Evolutionary conservation across 2,113 vertebrate species (phyloP).

Genomic region (Rhadina sibilatrix): DNA sequence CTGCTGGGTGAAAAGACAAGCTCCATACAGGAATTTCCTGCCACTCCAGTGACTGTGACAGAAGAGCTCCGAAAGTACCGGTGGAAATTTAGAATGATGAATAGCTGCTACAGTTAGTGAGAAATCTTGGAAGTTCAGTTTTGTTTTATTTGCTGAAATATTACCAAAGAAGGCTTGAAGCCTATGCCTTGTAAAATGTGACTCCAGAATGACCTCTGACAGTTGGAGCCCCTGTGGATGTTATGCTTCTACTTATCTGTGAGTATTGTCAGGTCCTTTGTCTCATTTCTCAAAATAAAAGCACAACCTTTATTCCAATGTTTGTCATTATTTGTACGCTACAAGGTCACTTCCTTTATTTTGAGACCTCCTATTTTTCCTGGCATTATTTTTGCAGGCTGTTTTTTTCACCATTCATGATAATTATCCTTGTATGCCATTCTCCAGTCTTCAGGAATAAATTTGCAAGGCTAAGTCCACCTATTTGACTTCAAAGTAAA

Average conservation of each 20-base stretch:
- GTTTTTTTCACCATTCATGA: neutral
- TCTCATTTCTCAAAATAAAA: conserved; percentile 52
- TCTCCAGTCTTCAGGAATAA: conserved; percentile 4
- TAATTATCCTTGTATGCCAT: conserved; percentile 23
- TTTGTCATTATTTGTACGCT: conserved; percentile 46
- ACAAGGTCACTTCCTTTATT: conserved; percentile 13
- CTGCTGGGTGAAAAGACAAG: conserved; percentile 65
- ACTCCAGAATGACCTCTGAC: conserved; percentile 39
- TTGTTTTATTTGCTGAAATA: conserved; percentile 58
- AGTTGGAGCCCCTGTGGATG: neutral
- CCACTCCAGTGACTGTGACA: conserved; percentile 45
- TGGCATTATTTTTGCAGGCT: neutral
- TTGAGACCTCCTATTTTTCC: conserved; percentile 26
- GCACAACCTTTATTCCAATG: neutral
- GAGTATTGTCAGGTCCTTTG: conserved; percentile 17
- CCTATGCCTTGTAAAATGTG: conserved; percentile 43
- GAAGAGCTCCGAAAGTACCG: conserved; percentile 50
- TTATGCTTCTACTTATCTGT: conserved; percentile 40
- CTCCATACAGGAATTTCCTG: conserved; percentile 60
- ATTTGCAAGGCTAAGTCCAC: neutral
- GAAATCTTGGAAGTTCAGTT: conserved; percentile 43
- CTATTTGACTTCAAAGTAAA: conserved; percentile 38
- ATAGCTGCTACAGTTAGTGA: conserved; percentile 50
- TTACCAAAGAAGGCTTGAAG: conserved; percentile 54
- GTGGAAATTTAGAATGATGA: conserved; percentile 67